Percentiles rank a stretch among this genome's conserved stretches.
Evolutionary conservation across 1,140 invertebrate species (phyloP).

Genomic region (Doryteuthis pealeii): DNA sequence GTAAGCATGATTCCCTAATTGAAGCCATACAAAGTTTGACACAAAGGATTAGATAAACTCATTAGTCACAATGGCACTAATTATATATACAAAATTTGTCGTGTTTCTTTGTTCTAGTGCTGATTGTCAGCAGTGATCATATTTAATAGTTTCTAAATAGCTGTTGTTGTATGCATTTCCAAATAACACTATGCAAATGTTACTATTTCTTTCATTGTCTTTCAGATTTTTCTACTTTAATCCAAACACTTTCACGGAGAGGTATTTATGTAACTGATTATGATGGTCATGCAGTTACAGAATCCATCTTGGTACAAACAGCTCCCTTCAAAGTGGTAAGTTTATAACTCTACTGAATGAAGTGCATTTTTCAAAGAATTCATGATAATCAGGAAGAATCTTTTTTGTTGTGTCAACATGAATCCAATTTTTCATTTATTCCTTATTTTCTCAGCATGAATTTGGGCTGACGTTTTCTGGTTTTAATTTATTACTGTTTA

Average conservation of each 20-base stretch:
- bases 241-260: conserved; percentile 88
- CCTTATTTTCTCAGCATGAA: neutral
- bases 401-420: neutral
- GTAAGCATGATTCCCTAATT: no score
- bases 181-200: no score
- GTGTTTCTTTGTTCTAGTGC: no score
- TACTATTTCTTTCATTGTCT: neutral
- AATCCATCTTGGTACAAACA: conserved; percentile 93
- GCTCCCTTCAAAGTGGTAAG: conserved; percentile 92
- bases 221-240: conserved; percentile 80
- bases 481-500: neutral
- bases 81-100: no score
- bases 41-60: no score
- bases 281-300: conserved; percentile 84
- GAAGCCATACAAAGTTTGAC: no score
- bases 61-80: no score
- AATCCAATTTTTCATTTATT: no score
- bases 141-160: no score
- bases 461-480: conserved; percentile 11
- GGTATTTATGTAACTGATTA: conserved; percentile 83
- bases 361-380: neutral
- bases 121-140: no score
- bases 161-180: no score
- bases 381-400: neutral
- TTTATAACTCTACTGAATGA: conserved; percentile 18